Evolutionary conservation across 53 echinoderm and acorn worm species (phyloP), one percentile per base, ranked within the genome.

Genomic region (Echinarachnius parma): DNA sequence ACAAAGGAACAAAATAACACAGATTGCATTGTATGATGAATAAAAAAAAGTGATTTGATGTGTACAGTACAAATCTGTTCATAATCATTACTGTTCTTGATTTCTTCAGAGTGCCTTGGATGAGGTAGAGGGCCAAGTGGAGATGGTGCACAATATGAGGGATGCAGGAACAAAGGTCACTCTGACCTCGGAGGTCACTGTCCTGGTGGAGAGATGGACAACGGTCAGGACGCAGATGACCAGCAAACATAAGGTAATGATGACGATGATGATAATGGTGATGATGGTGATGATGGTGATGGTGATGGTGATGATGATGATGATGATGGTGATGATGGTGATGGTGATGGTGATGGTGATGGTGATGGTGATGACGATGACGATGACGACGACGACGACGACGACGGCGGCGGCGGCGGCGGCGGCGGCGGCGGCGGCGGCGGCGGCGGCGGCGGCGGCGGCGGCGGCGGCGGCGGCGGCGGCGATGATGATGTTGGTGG

Each of bases 221-320:
- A 26, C 28, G 1, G 34, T 83, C 46, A 59, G 47, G 34, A 26
- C 77, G 11, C 60, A 83, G 31, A 44, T 83, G 20, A 53, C 59
- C 22, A 44, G 48, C 27, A 83, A 60, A 24, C 66, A 83, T 27
- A 83, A 83, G 83, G 83, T 83, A 34, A 47, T 21, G 50, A n/a
- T n/a, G n/a, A n/a, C n/a, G n/a, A n/a, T n/a, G n/a, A n/a, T n/a
- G n/a, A 39, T 39, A 35, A 60, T 1, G 18, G 16, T 3, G 61
- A 61, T 34, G 61, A 34, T 61, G 61, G 31, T 1, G 36, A 61
- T 21, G 69, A 69, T 69, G 53, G 16, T 3, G 34, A 30, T 8
- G 54, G 5, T 53, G 21, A 53, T 59, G 46, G 14, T 75, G 60
- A 59, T 75, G 75, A 59, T 75, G 60, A 45, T 75, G 30, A 75